Conservation (phyloP, 2,797 vertebrate species). For the Cynodonichthys magdalenae region DNA sequence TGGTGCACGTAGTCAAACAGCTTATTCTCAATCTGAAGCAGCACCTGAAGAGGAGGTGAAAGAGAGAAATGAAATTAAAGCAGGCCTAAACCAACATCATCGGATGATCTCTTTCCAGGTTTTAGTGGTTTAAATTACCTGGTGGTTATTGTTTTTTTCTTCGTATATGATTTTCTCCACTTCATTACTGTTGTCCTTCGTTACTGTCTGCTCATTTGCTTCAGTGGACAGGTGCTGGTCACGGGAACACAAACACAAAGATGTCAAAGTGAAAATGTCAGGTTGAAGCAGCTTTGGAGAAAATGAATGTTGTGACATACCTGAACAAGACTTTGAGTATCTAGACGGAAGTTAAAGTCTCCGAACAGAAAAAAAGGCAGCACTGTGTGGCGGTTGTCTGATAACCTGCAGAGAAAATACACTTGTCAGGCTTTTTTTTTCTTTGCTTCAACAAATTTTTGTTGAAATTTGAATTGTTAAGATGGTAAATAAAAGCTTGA, state of each 20-base stretch:
- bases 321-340: constrained; percentile 80
- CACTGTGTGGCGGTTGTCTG: constrained; percentile 59
- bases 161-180: constrained; percentile 83
- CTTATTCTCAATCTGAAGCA: constrained; percentile 85
- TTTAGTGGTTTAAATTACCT: constrained; percentile 60
- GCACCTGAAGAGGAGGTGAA: constrained; percentile 66
- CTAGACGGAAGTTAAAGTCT: constrained; percentile 88
- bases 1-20: constrained; percentile 81
- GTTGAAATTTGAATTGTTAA: not conserved
- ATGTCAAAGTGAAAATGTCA: not conserved
- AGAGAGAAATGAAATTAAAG: not conserved
- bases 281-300: not conserved
- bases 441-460: not conserved
- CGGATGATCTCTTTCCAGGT: accelerated
- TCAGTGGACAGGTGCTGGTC: constrained; percentile 78
- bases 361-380: constrained; percentile 86
- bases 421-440: not conserved
- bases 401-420: constrained; percentile 59
- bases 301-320: constrained; percentile 48
- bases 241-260: constrained; percentile 24
- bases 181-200: constrained; percentile 75
- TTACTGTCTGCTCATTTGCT: constrained; percentile 75
- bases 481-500: not conserved
- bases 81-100: not conserved
- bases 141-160: constrained; percentile 79